Evolutionary conservation across 1,140 invertebrate genomes (phyloP).

Genomic region (Drosophila pectinifera): DNA sequence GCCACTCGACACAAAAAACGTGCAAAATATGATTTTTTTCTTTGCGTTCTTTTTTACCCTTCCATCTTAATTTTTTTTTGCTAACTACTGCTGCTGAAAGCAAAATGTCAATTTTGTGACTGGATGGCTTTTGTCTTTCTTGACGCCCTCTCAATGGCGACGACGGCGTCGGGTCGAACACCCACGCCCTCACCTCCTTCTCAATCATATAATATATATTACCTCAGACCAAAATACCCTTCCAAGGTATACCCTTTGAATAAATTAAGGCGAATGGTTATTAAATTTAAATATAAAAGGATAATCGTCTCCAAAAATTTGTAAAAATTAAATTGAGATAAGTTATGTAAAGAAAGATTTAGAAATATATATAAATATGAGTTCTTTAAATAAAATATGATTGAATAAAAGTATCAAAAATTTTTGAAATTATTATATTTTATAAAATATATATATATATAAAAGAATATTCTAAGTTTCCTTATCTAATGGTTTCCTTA

Average conservation of each 20-base stretch:
- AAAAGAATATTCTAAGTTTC: too few species aligned
- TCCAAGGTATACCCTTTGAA: not conserved
- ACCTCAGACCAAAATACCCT: slow-evolving; percentile 18
- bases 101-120: slow-evolving; percentile 79
- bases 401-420: too few species aligned
- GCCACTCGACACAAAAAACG: slow-evolving; percentile 70
- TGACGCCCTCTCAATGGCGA: slow-evolving; percentile 74
- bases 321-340: not conserved
- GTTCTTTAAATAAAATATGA: too few species aligned
- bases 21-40: slow-evolving; percentile 78
- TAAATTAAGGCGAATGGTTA: not conserved
- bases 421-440: too few species aligned
- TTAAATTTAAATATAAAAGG: not conserved
- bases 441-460: too few species aligned
- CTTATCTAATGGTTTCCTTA: too few species aligned
- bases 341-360: not conserved
- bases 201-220: not conserved
- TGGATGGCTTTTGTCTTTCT: slow-evolving; percentile 75
- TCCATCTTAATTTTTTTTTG: slow-evolving; percentile 13
- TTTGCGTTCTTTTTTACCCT: slow-evolving; percentile 16
- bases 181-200: slow-evolving; percentile 46
- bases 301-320: not conserved
- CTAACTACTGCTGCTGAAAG: slow-evolving; percentile 63
- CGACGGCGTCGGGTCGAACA: slow-evolving; percentile 44
- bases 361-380: too few species aligned